Conservation (phyloP, 2,113 vertebrate species). For the Tragelaphus strepsiceros region DNA sequence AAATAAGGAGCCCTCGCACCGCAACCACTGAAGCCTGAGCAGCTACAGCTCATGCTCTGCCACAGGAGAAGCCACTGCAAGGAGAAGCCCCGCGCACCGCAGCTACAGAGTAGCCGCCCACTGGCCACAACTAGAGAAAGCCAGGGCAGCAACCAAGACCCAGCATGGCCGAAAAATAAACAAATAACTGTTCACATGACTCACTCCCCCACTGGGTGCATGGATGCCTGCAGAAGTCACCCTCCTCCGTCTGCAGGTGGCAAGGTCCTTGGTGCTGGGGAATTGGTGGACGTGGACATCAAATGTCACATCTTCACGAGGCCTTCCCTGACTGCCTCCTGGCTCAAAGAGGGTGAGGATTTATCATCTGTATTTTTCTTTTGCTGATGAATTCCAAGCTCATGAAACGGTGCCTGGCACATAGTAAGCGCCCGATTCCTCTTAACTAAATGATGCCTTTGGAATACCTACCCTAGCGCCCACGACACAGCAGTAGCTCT, state of each 20-base stretch:
- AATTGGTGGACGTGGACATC: neutral
- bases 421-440: neutral
- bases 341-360: neutral
- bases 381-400: neutral
- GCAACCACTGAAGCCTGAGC: neutral
- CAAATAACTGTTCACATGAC: neutral
- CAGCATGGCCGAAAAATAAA: neutral
- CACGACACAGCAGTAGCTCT: neutral
- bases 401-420: neutral
- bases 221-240: accelerated
- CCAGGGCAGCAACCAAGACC: neutral
- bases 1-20: accelerated
- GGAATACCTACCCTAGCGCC: neutral
- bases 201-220: accelerated
- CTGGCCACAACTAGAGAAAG: neutral
- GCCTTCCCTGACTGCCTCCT: neutral
- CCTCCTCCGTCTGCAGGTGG: neutral
- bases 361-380: neutral
- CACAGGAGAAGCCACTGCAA: neutral
- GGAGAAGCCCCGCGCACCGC: neutral
- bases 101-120: neutral
- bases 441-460: accelerated
- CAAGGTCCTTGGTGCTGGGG: neutral
- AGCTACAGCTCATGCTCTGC: neutral
- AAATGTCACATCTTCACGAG: neutral